A percentile compares a stretch with the other conserved stretches of the same genome.
These are phyloP conservation scores for Argentina silus DNA, from an alignment of 2,797 vertebrate species.

Conservation along the genomic window DNA sequence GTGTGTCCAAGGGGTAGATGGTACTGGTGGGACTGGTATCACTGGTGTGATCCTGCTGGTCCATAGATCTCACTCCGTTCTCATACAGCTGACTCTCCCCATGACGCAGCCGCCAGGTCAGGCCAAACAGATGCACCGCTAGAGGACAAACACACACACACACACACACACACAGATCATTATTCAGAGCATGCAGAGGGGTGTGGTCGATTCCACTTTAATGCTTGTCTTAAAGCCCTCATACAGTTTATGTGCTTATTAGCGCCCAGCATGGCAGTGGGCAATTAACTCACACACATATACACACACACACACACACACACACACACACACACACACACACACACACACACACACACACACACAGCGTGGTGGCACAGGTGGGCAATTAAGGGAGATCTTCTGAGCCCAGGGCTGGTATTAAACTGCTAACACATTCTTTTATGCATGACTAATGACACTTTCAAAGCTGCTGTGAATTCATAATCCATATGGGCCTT, in stretches of 20 bases:
- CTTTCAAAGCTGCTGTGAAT: constrained; percentile 74
- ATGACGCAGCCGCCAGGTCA: constrained; percentile 95
- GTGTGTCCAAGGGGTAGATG: constrained; percentile 87
- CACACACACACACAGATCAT: constrained; percentile 41
- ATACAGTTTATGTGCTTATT: constrained; percentile 66
- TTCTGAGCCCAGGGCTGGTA: constrained; percentile 71
- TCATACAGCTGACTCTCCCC: constrained; percentile 93
- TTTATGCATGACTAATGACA: constrained; percentile 81
- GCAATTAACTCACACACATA: constrained; percentile 56
- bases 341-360: not conserved
- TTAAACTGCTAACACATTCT: constrained; percentile 76
- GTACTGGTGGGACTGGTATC: constrained; percentile 83
- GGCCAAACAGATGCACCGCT: constrained; percentile 96
- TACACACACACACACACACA: constrained; percentile 1
- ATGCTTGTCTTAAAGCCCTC: constrained; percentile 57
- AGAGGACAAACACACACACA: constrained; percentile 15
- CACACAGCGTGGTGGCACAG: constrained; percentile 53
- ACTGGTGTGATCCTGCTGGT: constrained; percentile 81
- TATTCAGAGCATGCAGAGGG: constrained; percentile 55
- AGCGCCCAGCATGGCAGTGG: constrained; percentile 50
- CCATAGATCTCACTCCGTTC: constrained; percentile 90
- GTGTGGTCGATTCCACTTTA: constrained; percentile 62
- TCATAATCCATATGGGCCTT: constrained; percentile 79
- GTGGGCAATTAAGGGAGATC: constrained; percentile 77
- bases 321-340: not conserved